Percentiles rank a stretch among this genome's conserved stretches.
These are phyloP conservation scores for Dromaius novaehollandiae DNA, from an alignment of 2,113 vertebrate genomes.

Conservation along the genomic window DNA sequence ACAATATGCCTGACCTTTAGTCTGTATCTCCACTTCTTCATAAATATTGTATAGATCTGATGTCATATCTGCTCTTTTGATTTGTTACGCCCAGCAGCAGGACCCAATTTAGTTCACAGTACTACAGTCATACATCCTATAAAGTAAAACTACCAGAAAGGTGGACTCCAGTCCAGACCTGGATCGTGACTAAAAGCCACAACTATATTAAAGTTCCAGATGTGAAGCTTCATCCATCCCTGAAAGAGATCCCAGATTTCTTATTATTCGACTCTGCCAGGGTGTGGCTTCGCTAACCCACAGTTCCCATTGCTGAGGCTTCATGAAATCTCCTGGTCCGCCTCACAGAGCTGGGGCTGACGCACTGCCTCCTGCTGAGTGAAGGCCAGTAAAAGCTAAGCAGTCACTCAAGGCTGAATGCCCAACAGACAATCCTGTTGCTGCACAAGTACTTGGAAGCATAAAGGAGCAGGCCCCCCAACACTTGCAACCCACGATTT, in stretches of 20 bases:
- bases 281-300: background rate
- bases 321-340: background rate
- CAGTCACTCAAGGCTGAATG: accelerated
- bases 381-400: background rate
- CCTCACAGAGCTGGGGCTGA: background rate
- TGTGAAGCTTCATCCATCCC: background rate
- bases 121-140: background rate
- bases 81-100: background rate
- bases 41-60: background rate
- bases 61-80: background rate
- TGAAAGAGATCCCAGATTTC: background rate
- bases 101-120: background rate
- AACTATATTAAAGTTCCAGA: background rate
- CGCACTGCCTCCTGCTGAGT: accelerated
- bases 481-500: background rate
- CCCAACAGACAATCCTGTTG: background rate
- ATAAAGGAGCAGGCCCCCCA: background rate
- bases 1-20: background rate
- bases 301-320: background rate
- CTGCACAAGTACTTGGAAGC: background rate
- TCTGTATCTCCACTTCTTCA: background rate
- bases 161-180: background rate
- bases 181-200: background rate
- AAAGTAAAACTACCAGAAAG: background rate
- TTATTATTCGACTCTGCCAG: background rate